Evolutionary conservation across 2,888 invertebrate species (phyloP).

Genomic region (Philonicus albiceps): DNA sequence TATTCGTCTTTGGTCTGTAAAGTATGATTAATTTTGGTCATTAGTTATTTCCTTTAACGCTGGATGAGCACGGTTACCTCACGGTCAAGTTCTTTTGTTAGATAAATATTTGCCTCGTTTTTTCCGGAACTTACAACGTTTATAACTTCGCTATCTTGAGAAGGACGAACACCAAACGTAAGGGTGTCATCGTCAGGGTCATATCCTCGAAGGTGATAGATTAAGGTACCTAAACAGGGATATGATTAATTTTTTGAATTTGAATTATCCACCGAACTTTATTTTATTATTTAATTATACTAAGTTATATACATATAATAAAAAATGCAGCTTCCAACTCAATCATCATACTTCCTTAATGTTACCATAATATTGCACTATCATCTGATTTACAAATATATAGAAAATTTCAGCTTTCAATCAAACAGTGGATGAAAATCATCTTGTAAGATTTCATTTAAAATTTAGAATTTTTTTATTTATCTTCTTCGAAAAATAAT

Average conservation of each 20-base stretch:
- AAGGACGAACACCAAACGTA: constrained; percentile 81
- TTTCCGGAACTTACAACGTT: constrained; percentile 81
- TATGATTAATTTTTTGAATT: neutral
- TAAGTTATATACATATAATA: too few species aligned
- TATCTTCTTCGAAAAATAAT: too few species aligned
- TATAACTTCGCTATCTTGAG: constrained; percentile 83
- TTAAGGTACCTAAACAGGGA: constrained; percentile 73
- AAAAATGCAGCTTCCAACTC: too few species aligned
- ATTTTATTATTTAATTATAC: too few species aligned
- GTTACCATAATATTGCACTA: too few species aligned
- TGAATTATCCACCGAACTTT: neutral
- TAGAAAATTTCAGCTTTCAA: too few species aligned
- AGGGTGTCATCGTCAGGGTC: constrained; percentile 88
- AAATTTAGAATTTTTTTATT: too few species aligned
- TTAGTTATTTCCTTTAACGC: neutral
- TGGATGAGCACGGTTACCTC: constrained; percentile 69
- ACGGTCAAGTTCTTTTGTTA: constrained; percentile 88
- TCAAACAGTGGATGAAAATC: too few species aligned
- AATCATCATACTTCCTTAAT: too few species aligned
- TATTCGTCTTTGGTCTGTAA: constrained; percentile 84
- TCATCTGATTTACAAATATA: too few species aligned
- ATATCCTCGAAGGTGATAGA: constrained; percentile 81
- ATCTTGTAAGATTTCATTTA: too few species aligned
- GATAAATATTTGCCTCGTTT: constrained; percentile 86
- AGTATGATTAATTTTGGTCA: neutral